Evolutionary conservation across 2,888 invertebrate genomes (phyloP).

Genomic region (Sipha maydis): DNA sequence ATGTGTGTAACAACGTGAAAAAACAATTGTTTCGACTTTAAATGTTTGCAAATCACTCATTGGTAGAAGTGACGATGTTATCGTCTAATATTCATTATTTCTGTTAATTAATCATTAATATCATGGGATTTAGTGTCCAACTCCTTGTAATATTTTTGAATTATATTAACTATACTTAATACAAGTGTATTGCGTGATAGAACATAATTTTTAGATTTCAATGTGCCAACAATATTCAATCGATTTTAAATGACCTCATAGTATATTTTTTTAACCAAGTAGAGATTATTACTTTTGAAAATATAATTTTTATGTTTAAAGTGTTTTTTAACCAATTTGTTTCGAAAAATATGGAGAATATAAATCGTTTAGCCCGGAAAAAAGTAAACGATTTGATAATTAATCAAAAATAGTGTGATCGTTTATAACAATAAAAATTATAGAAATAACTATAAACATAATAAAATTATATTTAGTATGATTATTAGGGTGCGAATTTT

Average conservation of each 20-base stretch:
- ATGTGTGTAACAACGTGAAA: neutral
- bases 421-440: no score
- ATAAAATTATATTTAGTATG: no score
- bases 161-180: neutral
- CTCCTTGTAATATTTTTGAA: neutral
- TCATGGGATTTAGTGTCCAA: neutral
- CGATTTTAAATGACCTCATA: conserved; percentile 4
- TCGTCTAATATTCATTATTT: no score
- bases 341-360: neutral
- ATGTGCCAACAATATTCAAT: neutral
- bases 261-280: conserved; percentile 3
- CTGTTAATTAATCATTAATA: no score
- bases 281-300: neutral
- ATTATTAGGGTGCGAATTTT: no score
- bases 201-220: conserved; percentile 12
- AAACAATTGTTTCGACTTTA: neutral
- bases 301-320: neutral
- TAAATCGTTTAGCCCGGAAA: no score
- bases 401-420: no score
- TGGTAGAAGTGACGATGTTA: no score
- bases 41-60: neutral
- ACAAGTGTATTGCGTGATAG: conserved; percentile 17
- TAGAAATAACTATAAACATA: no score
- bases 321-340: neutral
- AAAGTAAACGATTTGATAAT: no score